Base-by-base conservation (phyloP, 2,888 invertebrate genomes). In the Plusia festucae region DNA sequence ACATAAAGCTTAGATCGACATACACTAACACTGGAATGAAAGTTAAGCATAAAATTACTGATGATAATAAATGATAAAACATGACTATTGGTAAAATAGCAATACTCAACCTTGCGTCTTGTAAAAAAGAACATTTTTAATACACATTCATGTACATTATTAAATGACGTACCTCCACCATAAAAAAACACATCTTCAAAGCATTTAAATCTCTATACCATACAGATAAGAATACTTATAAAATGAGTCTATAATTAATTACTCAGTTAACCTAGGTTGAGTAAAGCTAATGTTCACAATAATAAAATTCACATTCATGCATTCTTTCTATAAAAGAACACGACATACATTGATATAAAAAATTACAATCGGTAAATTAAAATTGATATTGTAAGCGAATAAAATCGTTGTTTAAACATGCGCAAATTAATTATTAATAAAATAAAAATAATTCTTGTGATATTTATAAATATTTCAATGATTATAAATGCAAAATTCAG, bases 21-120 rank as follows among this genome's bases (percentile, higher is more conserved):
- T 88, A 90, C 85, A 81, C 90, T 91, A 92, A 90, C 89, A 92
- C 90, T 95, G 94, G 94, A 95, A 95, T 95, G 94, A 92, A 90
- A 91, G 87, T 89, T 91, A 90, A 89, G 91, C 90, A 91, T 90
- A 89, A 87, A 82, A 90, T 86, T 87, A 89, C 79, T 85, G 83
- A 88, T 83, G 82, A 84, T 82, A 82, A 84, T 34, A 34, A 34
- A 34, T 82, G 85, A 84, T 70, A 82, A 82, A 74, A 83, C 84
- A 77, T 73, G 84, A 84, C 83, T 82, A 82, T 76, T 81, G 65
- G 65, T 74, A 81, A 82, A 79, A 80, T 70, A 73, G 75, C 74
- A 68, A 67, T 78, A 85, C 81, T 77, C 81, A 81, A 81, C 81
- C 73, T 52, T 34, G 60, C 40, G 46, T 22, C 61, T 49, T 53